A percentile compares a stretch with the other conserved stretches of the same genome.
Evolutionary conservation across 2,888 invertebrate genomes (phyloP).

Genomic region (Spisula subtruncata): DNA sequence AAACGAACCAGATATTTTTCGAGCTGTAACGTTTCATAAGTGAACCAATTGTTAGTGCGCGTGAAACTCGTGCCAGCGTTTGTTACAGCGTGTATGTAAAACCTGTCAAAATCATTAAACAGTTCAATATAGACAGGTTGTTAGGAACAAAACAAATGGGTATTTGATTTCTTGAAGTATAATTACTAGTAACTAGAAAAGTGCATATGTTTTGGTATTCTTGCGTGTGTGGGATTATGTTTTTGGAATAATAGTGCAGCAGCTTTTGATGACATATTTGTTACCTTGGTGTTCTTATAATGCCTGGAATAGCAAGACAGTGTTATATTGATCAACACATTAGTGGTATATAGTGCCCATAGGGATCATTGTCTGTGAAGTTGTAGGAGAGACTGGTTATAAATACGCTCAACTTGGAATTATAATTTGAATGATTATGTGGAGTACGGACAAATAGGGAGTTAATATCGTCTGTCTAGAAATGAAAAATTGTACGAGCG

Average conservation of each 20-base stretch:
- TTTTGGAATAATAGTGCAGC: not conserved
- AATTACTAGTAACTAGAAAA: conserved; percentile 1
- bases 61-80: not conserved
- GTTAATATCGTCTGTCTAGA: too few species aligned
- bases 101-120: not conserved
- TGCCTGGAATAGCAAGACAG: not conserved
- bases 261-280: not conserved
- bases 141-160: not conserved
- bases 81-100: not conserved
- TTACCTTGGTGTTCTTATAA: not conserved
- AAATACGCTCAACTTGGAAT: too few species aligned
- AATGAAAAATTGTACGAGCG: too few species aligned
- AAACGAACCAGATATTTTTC: not conserved
- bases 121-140: not conserved
- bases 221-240: not conserved
- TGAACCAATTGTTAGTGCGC: not conserved
- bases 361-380: too few species aligned
- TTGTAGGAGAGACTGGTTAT: too few species aligned
- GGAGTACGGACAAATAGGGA: too few species aligned
- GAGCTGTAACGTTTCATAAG: not conserved
- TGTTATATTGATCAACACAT: not conserved
- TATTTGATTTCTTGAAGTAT: not conserved
- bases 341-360: too few species aligned
- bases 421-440: too few species aligned
- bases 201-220: not conserved